Base-by-base conservation (phyloP, 2,888 invertebrate genomes). In the Phengaris alcon region DNA sequence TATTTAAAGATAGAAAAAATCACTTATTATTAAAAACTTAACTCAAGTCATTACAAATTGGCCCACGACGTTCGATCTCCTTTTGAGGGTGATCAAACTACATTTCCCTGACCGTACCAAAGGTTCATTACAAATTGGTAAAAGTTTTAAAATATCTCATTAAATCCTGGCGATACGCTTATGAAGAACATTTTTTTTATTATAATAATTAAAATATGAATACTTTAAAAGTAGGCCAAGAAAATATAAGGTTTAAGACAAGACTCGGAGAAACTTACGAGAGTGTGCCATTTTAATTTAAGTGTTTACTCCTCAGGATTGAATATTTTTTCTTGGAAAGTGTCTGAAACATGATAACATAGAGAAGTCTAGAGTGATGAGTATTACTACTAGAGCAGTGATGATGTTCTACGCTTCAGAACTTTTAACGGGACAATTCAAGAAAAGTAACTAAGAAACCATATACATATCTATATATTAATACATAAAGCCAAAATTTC, bases 271-370 rank as follows among this genome's bases (percentile, higher is more conserved):
- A 44, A 35, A 64, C 64, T 35, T 52, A 64, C 59, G 22, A 35
- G 35, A 64, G 64, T 44, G 35, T 12, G 13, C 64, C 6, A 35
- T 64, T 44, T 64, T 64, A 64, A 64, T 44, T 22, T 64, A 64
- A 44, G 35, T 64, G 35, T 35, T 35, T 12, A 35, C 64, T 64
- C 35, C 13, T 44, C 64, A 64, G 64, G 35, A 64, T 64, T 64
- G 35, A 35, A 64, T 64, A 64, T 64, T 64, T 59, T 64, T 64
- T 64, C 64, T 64, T 64, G 64, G 35, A 64, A 64, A 64, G 15
- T 52, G 52, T 64, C 64, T 64, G 35, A 35, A 35, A 64, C 64
- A 44, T 44, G 35, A 59, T 22, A 59, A 35, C 12, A 64, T 44
- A 0, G 9, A 0, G 9, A 44, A 64, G 64, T 12, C 64, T 64